phyloP scores from a whole-genome alignment of 2,113 vertebrate genomes.

The Syrmaticus mikado region DNA sequence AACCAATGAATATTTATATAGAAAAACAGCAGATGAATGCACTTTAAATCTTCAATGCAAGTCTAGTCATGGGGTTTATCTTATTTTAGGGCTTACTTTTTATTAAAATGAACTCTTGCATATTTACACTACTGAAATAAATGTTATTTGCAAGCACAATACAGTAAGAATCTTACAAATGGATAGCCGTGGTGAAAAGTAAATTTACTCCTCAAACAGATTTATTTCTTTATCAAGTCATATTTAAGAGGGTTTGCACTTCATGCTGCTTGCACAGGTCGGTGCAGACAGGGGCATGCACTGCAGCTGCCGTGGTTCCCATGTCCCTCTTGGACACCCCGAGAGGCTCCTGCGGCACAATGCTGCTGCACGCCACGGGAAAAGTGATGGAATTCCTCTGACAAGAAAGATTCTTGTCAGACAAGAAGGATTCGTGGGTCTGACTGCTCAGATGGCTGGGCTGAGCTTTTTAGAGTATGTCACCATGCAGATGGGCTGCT shows the following conservation, averaged over 20 bases:
- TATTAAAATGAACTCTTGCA: conserved; percentile 87
- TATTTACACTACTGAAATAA: conserved; percentile 87
- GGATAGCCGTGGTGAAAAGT: conserved; percentile 67
- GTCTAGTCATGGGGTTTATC: conserved; percentile 87
- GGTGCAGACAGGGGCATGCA: neutral
- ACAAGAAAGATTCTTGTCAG: neutral
- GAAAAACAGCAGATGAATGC: conserved; percentile 84
- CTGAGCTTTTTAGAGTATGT: neutral
- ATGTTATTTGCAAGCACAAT: conserved; percentile 83
- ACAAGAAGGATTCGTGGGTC: neutral
- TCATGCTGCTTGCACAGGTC: neutral
- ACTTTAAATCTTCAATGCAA: conserved; percentile 86
- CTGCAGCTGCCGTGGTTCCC: neutral
- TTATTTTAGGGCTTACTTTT: conserved; percentile 85
- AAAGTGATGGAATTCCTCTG: neutral
- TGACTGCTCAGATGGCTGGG: neutral
- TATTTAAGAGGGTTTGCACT: conserved; percentile 48
- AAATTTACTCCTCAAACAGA: conserved; percentile 61
- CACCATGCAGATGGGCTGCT: neutral
- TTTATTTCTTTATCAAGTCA: conserved; percentile 63
- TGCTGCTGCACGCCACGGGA: neutral
- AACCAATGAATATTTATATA: conserved; percentile 88
- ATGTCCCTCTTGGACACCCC: neutral
- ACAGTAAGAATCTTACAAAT: conserved; percentile 74
- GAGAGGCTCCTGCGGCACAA: neutral